Conservation (phyloP, 2,888 invertebrate species). For the Xiphydria camelus region DNA sequence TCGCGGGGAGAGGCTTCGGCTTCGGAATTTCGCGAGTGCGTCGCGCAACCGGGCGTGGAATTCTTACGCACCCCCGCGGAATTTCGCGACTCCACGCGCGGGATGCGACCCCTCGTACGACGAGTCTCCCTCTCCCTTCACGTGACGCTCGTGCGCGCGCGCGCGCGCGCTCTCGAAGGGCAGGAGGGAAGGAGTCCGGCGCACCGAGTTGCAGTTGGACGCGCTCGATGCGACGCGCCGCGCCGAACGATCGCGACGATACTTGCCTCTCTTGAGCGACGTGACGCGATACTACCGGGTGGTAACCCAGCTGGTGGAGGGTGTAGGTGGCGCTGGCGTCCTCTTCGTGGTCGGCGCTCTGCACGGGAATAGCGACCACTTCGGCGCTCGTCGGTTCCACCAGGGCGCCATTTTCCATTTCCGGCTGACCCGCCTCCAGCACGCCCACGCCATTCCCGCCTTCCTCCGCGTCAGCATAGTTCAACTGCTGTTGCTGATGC, state of each 20-base stretch:
- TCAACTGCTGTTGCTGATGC: slow-evolving; percentile 33
- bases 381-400: slow-evolving; percentile 35
- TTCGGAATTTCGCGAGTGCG: too few species aligned
- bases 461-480: slow-evolving; percentile 37
- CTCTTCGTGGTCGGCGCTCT: slow-evolving; percentile 28
- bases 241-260: neutral
- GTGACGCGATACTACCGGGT: slow-evolving; percentile 30
- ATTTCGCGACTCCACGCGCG: too few species aligned
- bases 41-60: too few species aligned
- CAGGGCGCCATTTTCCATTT: slow-evolving; percentile 54
- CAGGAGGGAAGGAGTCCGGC: too few species aligned
- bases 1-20: too few species aligned
- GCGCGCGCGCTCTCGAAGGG: too few species aligned
- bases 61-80: too few species aligned
- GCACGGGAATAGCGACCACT: slow-evolving; percentile 32
- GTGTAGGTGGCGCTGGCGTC: slow-evolving; percentile 33
- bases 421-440: slow-evolving; percentile 53
- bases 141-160: too few species aligned
- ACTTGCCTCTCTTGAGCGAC: slow-evolving; percentile 40
- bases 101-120: too few species aligned
- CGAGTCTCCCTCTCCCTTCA: too few species aligned
- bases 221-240: neutral
- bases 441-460: slow-evolving; percentile 53
- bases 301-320: slow-evolving; percentile 38
- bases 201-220: neutral